Conservation (phyloP, 2,113 vertebrate species). For the Nothobranchius furzeri region DNA sequence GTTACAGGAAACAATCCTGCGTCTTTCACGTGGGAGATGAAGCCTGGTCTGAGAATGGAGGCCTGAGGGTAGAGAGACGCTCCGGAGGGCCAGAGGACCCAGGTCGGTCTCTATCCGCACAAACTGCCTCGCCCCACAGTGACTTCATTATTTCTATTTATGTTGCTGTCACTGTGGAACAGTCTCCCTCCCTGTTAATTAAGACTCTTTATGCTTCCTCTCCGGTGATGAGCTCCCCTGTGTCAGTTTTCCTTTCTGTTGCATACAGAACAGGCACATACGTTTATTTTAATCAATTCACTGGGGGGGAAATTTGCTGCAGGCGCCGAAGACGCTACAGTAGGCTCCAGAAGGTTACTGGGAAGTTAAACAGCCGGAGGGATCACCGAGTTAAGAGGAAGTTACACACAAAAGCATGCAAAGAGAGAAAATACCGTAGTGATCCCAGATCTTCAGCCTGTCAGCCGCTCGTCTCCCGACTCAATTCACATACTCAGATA, state of each 20-base stretch:
- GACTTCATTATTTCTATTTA: constrained; percentile 79
- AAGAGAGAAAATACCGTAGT: constrained; percentile 7
- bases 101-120: constrained; percentile 48
- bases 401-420: constrained; percentile 23
- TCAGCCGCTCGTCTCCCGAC: constrained; percentile 5
- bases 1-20: constrained; percentile 42
- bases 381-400: constrained; percentile 11
- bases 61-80: constrained; percentile 47
- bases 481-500: background rate
- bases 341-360: constrained; percentile 44
- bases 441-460: constrained; percentile 6
- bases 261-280: constrained; percentile 38
- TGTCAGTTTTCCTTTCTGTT: constrained; percentile 60
- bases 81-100: constrained; percentile 39
- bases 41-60: constrained; percentile 18
- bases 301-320: constrained; percentile 30
- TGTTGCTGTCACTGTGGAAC: constrained; percentile 55
- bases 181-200: constrained; percentile 62
- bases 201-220: constrained; percentile 65
- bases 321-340: constrained; percentile 22
- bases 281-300: constrained; percentile 70
- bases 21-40: constrained; percentile 52
- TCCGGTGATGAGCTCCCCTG: constrained; percentile 66
- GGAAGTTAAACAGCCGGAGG: constrained; percentile 56
- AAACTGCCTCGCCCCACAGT: constrained; percentile 66